These are phyloP conservation scores for Rhabdomys pumilio DNA, from an alignment of 2,797 vertebrate genomes.

Conservation along the genomic window DNA sequence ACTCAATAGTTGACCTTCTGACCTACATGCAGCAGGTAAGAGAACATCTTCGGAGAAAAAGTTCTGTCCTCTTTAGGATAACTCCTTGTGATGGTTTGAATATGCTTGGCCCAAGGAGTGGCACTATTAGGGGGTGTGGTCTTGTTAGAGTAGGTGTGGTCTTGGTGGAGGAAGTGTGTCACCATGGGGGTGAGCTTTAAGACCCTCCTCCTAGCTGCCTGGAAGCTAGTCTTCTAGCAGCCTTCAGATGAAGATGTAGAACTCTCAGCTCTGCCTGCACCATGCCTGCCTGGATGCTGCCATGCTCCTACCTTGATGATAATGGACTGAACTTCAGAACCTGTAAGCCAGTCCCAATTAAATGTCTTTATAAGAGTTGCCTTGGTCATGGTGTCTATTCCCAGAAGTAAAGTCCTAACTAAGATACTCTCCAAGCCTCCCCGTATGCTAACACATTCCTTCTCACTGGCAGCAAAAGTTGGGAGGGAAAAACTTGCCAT, in stretches of 20 bases:
- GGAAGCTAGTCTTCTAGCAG: neutral
- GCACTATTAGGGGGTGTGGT: neutral
- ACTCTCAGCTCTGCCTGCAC: neutral
- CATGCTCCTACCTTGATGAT: neutral
- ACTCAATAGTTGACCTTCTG: neutral
- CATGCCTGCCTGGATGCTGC: neutral
- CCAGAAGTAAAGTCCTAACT: neutral
- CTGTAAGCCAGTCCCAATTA: neutral
- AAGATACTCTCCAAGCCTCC: neutral
- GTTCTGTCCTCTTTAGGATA: neutral
- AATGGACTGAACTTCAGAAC: neutral
- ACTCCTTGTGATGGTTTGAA: neutral
- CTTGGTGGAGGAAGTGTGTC: neutral
- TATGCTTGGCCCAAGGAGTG: neutral
- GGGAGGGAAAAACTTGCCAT: neutral
- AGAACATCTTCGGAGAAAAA: neutral
- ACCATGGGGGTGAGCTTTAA: neutral
- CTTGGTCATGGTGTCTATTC: neutral
- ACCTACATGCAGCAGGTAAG: neutral
- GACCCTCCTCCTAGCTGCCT: neutral
- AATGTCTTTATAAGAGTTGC: neutral
- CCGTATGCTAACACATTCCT: neutral
- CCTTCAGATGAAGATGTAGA: neutral
- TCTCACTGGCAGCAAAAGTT: slow-evolving; percentile 43
- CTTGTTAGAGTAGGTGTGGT: neutral